These are phyloP conservation scores for Polydesmus complanatus DNA, from an alignment of 2,888 invertebrate genomes.

Conservation along the genomic window DNA sequence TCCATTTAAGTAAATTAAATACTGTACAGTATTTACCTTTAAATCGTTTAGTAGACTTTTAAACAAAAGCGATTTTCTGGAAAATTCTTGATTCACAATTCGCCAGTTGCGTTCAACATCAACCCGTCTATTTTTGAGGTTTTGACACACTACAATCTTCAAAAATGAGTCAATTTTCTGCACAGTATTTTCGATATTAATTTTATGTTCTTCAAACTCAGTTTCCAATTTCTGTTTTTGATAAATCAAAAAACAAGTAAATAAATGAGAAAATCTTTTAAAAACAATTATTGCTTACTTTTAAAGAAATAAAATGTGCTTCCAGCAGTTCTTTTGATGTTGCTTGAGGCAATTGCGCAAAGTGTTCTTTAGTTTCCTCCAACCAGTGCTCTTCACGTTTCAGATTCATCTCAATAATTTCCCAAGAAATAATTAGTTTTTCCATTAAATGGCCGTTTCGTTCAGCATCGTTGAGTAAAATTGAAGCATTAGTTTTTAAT, in stretches of 20 bases:
- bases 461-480: constrained; percentile 65
- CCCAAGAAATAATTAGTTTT: constrained; percentile 9
- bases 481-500: constrained; percentile 58
- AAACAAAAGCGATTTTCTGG: neutral
- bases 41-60: neutral
- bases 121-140: neutral
- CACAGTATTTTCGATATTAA: constrained; percentile 6
- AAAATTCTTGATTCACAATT: neutral
- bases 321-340: constrained; percentile 69
- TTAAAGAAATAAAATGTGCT: constrained; percentile 63
- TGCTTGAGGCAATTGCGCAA: constrained; percentile 30
- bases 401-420: constrained; percentile 5
- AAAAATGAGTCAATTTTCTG: neutral
- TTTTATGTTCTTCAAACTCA: neutral
- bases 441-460: constrained; percentile 16
- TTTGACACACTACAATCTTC: neutral
- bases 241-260: neutral
- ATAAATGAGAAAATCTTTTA: neutral
- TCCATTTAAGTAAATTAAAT: too few relatives aligned
- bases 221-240: constrained; percentile 9
- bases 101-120: constrained; percentile 3
- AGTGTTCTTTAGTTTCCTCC: neutral
- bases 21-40: neutral
- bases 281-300: constrained; percentile 30
- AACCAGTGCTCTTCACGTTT: constrained; percentile 1